Percentiles rank a stretch among this genome's conserved stretches.
These are phyloP conservation scores for Chironomus riparius DNA, from an alignment of 2,888 invertebrate genomes.

Conservation along the genomic window DNA sequence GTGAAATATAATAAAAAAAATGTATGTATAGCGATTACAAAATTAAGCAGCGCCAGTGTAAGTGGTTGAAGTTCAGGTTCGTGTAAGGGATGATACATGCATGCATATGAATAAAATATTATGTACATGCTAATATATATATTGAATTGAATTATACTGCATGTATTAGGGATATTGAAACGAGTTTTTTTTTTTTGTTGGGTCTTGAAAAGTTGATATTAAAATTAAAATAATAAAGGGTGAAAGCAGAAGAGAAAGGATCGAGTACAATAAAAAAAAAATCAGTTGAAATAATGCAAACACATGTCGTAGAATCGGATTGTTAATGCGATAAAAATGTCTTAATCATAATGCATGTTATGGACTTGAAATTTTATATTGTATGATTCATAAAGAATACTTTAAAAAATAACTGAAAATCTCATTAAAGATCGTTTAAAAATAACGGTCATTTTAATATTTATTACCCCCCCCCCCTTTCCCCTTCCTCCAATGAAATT, in stretches of 20 bases:
- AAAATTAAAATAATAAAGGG: neutral
- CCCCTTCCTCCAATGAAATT: too few species aligned
- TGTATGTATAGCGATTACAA: neutral
- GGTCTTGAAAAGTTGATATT: too few species aligned
- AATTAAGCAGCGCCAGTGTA: neutral
- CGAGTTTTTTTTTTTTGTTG: too few species aligned
- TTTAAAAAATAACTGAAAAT: too few species aligned
- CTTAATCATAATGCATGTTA: too few species aligned
- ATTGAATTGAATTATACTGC: neutral
- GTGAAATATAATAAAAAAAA: neutral
- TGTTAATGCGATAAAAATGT: too few species aligned
- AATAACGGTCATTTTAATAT: too few species aligned
- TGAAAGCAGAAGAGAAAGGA: neutral
- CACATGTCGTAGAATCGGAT: neutral
- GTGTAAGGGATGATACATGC: constrained; percentile 1
- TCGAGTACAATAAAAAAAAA: neutral
- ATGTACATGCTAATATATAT: neutral
- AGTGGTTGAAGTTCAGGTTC: constrained; percentile 12
- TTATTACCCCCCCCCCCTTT: too few species aligned
- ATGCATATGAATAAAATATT: neutral
- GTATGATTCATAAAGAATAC: too few species aligned
- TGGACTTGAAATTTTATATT: too few species aligned
- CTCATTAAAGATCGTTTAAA: too few species aligned
- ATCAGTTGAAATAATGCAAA: neutral
- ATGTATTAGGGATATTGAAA: neutral